Evolutionary conservation across 2,888 invertebrate genomes (phyloP), one percentile per base, ranked within the genome.

Genomic region (Andrena flavipes): DNA sequence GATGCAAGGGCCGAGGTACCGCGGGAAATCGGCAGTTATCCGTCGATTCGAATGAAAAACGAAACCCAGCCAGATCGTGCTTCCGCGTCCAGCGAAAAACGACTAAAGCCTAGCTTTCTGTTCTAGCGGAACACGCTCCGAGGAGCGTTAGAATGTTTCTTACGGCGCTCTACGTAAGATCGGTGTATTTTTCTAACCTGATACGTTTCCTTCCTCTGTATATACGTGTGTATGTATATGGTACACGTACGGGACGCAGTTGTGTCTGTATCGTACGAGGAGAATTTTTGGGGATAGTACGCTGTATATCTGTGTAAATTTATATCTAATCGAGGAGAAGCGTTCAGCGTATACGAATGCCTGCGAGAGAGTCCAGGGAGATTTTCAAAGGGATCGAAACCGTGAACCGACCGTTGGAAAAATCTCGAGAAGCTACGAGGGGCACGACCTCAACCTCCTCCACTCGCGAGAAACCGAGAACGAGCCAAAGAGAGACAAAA

Each of bases 171-270:
- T 87, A 88, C 88, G 90, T 91, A 90, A 92, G 85, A 92, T 92
- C 88, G 89, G 91, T 92, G 92, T 94, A 93, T 93, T 93, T 94
- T 94, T 94, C 92, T 93, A 93, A 92, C 91, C 91, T 88, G 86
- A 92, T 90, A 88, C 90, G 88, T 92, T 92, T 84, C 87, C 89
- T 89, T 91, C 23, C 90, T 93, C 91, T 73, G 70, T 84, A 87
- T 72, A 80, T 80, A 85, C 60, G 78, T 65, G 62, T 76, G 59
- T 75, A 72, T 68, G 77, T 71, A 59, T 26, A 23, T 49, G 65
- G 67, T 84, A 67, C 60, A 71, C 54, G 64, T 48, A 62, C 29
- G 70, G 56, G 69, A 56, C 56, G 56, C 30, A 48, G 65, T 56
- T 49, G 59, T 64, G 63, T 51, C 68, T 51, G 79, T 72, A 70